Base-by-base conservation (phyloP, 2,113 vertebrate species). In the Lagenorhynchus albirostris region DNA sequence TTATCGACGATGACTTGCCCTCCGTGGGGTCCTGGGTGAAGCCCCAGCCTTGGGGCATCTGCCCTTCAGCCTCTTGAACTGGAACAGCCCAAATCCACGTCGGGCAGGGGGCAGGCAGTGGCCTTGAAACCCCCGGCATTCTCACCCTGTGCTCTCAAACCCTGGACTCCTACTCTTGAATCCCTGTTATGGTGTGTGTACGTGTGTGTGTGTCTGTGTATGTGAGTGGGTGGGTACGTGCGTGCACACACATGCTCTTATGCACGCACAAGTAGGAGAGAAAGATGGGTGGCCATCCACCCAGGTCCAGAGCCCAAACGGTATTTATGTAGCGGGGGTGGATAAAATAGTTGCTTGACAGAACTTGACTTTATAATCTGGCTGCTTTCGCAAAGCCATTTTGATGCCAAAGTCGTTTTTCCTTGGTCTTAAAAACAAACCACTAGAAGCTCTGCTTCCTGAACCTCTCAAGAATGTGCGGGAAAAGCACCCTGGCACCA, bases 341-440 rank as follows among this genome's bases (percentile, higher is more conserved):
- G 70, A 5, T 73, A 83, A 89, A 89, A 63, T 10, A n/a, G 41
- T 92, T 36, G 38, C 18, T 4, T 8, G 55, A 68, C 33, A 60
- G 60, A 65, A 88, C 36, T 36, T 83, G 31, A n/a, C 44, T 2
- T 68, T 91, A 89, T 84, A 63, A 82, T 92, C 65, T 55, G 31
- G 20, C 17, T 44, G 26, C 4, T 95, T 89, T 79, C 25, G 44
- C 9, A 73, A 89, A 76, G 26, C 14, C 85, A 26, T 70, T 90
- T 91, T 55, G 74, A 82, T 73, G 15, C 36, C 50, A 47, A 68
- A 14, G 62, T 31, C 14, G 67, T 47, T 95, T 92, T 84, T 25
- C 68, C 47, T 74, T 93, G 81, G 18, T 77, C 63, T 93, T 94
- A 36, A 68, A 73, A 85, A 94, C 65, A 94, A 85, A 29, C 29